Evolutionary conservation across 2,797 vertebrate genomes (phyloP), one percentile per base, ranked within the genome.

Genomic region (Thalassophryne amazonica): DNA sequence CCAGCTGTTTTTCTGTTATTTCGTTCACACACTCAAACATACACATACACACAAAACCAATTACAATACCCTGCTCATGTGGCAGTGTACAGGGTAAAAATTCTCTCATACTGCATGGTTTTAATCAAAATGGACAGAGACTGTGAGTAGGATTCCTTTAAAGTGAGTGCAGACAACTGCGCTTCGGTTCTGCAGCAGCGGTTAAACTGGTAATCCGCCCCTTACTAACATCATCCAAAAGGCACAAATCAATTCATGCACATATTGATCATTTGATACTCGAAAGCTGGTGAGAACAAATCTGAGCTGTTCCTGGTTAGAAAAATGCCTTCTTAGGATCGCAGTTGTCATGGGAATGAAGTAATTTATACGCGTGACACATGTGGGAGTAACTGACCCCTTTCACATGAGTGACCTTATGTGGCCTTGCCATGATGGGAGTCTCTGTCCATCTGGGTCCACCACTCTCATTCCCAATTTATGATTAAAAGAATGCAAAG

Each of bases 361-460:
- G 24, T 66, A 25, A 68, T 78, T 64, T 73, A 35, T 52, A 18
- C 55, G 25, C 5, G 13, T 33, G 40, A 69, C 66, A 74, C 68
- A 62, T 60, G 52, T 74, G 71, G 55, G 67, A 76, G 59, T 57
- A 63, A 70, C 23, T 76, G 76, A 76, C 69, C 73, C 65, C 69
- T 58, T 78, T 76, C 53, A 76, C 69, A 62, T 37, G 56, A 62
- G 42, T 76, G 75, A 74, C 83, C 85, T 73, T 49, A 32, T 52
- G 60, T 78, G 71, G 38, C 80, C 78, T 50, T 58, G 55, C 54
- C 48, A 68, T 78, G 76, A 60, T 32, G 25, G 63, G 50, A 64
- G 23, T 31, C 54, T 42, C 25, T 71, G 51, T 6, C 42, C 39
- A 20, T 55, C 24, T 57, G 43, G 67, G 27, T 46, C 37, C 41